Base-by-base conservation (phyloP, 2,797 vertebrate species). In the Myotis findleyi region DNA sequence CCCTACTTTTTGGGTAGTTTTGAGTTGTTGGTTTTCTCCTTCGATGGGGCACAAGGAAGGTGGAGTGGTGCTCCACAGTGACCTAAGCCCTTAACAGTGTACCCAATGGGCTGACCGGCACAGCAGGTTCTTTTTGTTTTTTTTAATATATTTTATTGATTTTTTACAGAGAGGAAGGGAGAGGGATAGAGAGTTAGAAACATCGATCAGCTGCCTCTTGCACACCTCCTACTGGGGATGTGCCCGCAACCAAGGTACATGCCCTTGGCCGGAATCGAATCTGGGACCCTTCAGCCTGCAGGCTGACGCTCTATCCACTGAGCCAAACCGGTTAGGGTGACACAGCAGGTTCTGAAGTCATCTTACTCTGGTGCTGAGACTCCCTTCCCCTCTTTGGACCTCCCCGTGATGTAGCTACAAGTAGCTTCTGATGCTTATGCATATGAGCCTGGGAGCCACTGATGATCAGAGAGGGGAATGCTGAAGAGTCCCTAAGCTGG, bases 1-100 rank as follows among this genome's bases (percentile, higher is more conserved):
- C 27, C 17, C 38, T 44, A 12, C 44, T 1, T 47, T n/a, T 30
- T 66, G 57, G 36, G 71, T 9, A 71, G 25, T 86, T 92, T 71
- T 89, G 33, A 82, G 21, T 64, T 91, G 44, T 38, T 82, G 23
- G 2, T 95, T 30, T 89, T 81, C 53, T 83, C 33, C 69, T 94
- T 87, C 66, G 59, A 18, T 68, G 7, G 68, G 36, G 41, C n/a
- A 12, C 55, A 87, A 95, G 44, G 51, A 93, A 92, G 62, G 38
- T 69, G 44, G n/a, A 87, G 17, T 51, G n/a, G 17, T 95, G 14
- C 38, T 77, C 33, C 62, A 81, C 27, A 77, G 55, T 87, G 59
- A 21, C 47, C 49, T 73, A 53, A 91, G 41, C 44, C 55, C 2
- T 71, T 71, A 79, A 55, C 51, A 38, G 44, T 44, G 21, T 83